These are phyloP conservation scores for Darevskia mixta DNA, from an alignment of 2,797 vertebrate species.

Conservation along the genomic window DNA sequence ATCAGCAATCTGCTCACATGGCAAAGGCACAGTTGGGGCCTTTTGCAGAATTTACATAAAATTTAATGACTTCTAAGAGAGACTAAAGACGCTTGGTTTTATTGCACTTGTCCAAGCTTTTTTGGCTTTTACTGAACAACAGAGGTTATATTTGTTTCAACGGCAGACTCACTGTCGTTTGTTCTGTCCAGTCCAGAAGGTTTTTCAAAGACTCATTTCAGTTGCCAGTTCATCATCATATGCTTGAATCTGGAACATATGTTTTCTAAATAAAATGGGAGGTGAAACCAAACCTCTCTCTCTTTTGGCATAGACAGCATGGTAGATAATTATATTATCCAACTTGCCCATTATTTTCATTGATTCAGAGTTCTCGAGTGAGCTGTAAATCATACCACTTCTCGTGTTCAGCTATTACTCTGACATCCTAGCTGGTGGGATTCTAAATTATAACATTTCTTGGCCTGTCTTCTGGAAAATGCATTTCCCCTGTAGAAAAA, in stretches of 20 bases:
- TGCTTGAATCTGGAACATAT: constrained; percentile 10
- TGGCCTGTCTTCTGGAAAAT: constrained; percentile 32
- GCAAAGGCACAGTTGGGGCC: constrained; percentile 42
- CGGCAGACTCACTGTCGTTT: neutral
- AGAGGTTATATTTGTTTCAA: constrained; percentile 36
- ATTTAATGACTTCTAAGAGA: constrained; percentile 47
- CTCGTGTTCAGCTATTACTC: constrained; percentile 55
- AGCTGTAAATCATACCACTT: constrained; percentile 59
- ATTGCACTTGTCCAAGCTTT: constrained; percentile 36
- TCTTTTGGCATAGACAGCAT: neutral
- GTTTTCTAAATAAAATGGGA: constrained; percentile 59
- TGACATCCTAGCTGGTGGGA: constrained; percentile 25
- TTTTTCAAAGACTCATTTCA: constrained; percentile 52
- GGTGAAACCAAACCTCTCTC: constrained; percentile 1
- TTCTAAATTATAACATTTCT: constrained; percentile 29
- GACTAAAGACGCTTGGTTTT: constrained; percentile 22
- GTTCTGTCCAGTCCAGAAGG: constrained; percentile 15
- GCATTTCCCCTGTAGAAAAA: neutral
- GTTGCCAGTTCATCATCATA: constrained; percentile 41
- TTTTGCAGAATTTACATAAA: constrained; percentile 47
- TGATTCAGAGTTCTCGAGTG: constrained; percentile 48
- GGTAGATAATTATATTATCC: constrained; percentile 52
- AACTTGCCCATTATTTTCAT: constrained; percentile 28
- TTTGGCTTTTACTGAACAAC: constrained; percentile 22
- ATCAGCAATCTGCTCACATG: constrained; percentile 23